Base-by-base conservation (phyloP, 2,888 invertebrate species). In the Sinotaia quadrata region DNA sequence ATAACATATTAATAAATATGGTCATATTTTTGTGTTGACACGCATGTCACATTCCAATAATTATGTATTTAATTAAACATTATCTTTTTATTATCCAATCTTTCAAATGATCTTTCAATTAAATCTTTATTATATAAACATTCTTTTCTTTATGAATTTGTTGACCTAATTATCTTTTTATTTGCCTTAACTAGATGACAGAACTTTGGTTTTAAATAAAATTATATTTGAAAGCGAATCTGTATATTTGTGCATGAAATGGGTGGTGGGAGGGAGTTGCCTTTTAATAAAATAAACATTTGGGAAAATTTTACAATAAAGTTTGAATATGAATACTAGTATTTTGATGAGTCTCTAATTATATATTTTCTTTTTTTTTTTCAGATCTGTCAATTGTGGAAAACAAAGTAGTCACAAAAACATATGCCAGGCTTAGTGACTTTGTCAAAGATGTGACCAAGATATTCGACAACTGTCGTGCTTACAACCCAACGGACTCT, bases 401-500 rank as follows among this genome's bases (percentile, higher is more conserved):
- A 89, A 91, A 77, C 21, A 85, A 86, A 90, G 93, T 97, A 87
- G 93, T 93, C 84, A 93, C 93, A 80, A 92, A 93, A 85, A 91
- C 91, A 60, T 98, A 98, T 89, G 93, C 92, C 85, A 94, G 93
- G 87, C 91, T 98, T 80, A 94, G 95, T 87, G 97, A 98, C 87
- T 97, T 98, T 89, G 95, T 97, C 85, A 95, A 95, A 87, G 98
- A 98, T 88, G 95, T 98, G 93, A 97, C 96, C 75, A 96, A 96
- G 90, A 96, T 99, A 87, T 98, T 98, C 89, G 97, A 98, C 90
- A 99, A 99, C 90, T 98, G 98, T 91, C 94, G 98, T 78, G 95
- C 96, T 87, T 98, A 97, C 90, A 98, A 98, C 90, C 95, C 96
- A 71, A 94, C 94, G 86, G 96, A 96, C 88, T 96, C 97, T 24